phyloP scores from a whole-genome alignment of 2,113 vertebrate species.

The Cinclus mexicanus region DNA sequence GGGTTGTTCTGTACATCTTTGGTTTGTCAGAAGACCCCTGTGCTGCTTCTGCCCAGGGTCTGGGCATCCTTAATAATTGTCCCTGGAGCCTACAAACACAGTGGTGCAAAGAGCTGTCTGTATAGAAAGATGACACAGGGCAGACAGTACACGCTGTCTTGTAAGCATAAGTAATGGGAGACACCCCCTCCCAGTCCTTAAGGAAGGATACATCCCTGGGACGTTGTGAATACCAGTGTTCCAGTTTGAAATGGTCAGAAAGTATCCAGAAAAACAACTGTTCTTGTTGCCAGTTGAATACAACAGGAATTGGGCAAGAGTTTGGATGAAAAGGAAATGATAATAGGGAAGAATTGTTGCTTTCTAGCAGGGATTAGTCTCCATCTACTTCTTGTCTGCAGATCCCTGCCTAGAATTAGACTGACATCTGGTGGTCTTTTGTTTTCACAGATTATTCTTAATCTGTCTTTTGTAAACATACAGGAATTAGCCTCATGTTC shows the following conservation, averaged over 20 bases:
- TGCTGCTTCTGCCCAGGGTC: background rate
- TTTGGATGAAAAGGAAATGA: background rate
- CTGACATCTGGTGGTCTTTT: constrained; percentile 62
- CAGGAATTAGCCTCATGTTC: background rate
- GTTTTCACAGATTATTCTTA: constrained; percentile 26
- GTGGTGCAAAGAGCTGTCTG: background rate
- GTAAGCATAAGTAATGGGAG: background rate
- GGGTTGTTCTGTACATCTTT: background rate
- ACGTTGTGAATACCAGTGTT: background rate
- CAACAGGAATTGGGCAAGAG: background rate
- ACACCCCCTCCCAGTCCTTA: background rate
- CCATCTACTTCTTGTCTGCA: constrained; percentile 27
- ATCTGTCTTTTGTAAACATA: constrained; percentile 25
- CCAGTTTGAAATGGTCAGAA: background rate
- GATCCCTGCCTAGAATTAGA: constrained; percentile 38
- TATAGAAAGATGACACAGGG: background rate
- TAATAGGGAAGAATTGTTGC: background rate
- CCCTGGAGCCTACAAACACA: background rate
- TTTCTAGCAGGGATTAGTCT: constrained; percentile 10
- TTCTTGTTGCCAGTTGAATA: background rate
- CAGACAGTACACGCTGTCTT: background rate
- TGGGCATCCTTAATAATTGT: background rate
- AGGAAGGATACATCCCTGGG: background rate
- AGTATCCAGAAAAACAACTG: background rate
- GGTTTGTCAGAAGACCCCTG: background rate